Evolutionary conservation across 2,888 invertebrate species (phyloP), one percentile per base, ranked within the genome.

Genomic region (Teinopalpus imperialis): DNA sequence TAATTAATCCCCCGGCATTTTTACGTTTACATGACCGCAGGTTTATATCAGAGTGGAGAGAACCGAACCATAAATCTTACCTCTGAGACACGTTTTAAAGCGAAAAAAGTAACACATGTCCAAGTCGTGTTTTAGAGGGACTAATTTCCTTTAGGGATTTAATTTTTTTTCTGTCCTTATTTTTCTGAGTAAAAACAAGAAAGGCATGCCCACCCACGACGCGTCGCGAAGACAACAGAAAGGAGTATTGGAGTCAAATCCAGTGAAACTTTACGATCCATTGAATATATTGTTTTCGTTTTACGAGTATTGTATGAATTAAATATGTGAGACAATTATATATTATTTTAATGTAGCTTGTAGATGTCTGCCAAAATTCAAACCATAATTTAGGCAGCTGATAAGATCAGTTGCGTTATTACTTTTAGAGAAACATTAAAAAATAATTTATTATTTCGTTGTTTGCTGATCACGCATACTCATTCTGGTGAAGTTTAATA

Each of bases 31-130:
- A 68, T 66, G 74, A 77, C 81, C 82, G 67, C 80, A 76, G 71
- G 59, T 71, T 77, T 77, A 75, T 74, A 74, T 78, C 66, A 9
- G 14, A 32, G 27, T 20, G 40, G 64, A 69, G 74, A 74, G 69
- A 73, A 72, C 71, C 69, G 65, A 69, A 64, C 65, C 74, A 83
- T 87, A 88, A 88, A 88, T 87, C 85, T 86, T 78, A 60, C 56
- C 58, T 48, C 57, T 56, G 73, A 70, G 79, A 80, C 79, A 70
- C 72, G 72, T 81, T 78, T 41, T 74, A 79, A 81, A 82, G 83
- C 81, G 85, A 87, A 87, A 87, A 86, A 86, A 81, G 82, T 83
- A 87, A 88, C 88, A 87, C 81, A 79, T 87, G 86, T 86, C 81
- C 73, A 70, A 74, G 60, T 60, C 74, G 67, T 83, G 86, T 86